These are phyloP conservation scores for Ibidorhyncha struthersii DNA, from an alignment of 2,113 vertebrate species.

Conservation along the genomic window DNA sequence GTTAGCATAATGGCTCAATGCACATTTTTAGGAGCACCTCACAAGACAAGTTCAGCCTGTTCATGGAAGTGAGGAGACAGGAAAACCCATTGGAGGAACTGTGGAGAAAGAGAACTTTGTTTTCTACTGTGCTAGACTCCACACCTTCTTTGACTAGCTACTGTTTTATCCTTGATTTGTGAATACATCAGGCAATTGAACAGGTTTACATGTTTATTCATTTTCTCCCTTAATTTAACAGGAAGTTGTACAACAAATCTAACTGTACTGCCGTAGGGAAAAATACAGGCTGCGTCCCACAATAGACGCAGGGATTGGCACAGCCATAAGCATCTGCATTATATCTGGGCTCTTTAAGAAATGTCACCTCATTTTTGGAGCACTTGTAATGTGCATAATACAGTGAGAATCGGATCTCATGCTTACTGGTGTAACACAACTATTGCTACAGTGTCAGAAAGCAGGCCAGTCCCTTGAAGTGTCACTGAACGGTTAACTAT, in stretches of 20 bases:
- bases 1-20: neutral
- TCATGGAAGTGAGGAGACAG: neutral
- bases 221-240: slow-evolving; percentile 11
- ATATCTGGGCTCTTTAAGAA: neutral
- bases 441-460: neutral
- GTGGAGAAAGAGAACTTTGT: neutral
- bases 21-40: neutral
- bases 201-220: slow-evolving; percentile 5
- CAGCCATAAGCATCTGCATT: neutral
- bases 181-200: neutral
- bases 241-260: neutral
- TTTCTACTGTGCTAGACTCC: neutral
- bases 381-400: neutral
- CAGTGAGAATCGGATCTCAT: neutral
- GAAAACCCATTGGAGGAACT: neutral
- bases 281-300: neutral
- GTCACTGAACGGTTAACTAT: neutral
- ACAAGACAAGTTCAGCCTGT: neutral
- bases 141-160: neutral
- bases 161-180: neutral
- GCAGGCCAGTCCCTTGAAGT: neutral
- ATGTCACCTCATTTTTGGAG: neutral
- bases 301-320: neutral
- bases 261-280: neutral
- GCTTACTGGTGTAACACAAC: neutral